These are phyloP conservation scores for Orthochromis indermauri DNA, from an alignment of 2,113 vertebrate species.

Conservation along the genomic window DNA sequence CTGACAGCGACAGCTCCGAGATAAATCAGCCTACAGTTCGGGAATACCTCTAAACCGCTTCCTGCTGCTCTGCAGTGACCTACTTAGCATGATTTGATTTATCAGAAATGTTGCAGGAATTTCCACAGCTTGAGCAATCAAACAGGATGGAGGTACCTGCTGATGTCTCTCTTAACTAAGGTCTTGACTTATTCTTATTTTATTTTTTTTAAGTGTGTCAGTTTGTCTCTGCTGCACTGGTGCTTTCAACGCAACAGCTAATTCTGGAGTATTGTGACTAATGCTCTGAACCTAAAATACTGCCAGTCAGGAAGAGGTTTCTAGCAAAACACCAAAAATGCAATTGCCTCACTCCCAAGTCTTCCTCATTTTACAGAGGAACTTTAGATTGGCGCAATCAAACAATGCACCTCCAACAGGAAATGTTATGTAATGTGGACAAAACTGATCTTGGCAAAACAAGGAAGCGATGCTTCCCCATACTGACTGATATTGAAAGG, in stretches of 20 bases:
- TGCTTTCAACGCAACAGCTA: neutral
- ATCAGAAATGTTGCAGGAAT: constrained; percentile 1
- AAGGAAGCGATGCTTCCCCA: constrained; percentile 22
- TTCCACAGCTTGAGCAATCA: constrained; percentile 17
- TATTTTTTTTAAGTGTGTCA: neutral
- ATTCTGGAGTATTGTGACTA: neutral
- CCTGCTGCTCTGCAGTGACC: constrained; percentile 28
- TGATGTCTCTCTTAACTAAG: neutral
- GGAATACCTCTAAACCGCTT: constrained; percentile 21
- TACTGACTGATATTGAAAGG: constrained; percentile 5
- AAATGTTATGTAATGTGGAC: constrained; percentile 1
- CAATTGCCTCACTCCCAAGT: neutral
- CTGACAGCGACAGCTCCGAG: neutral
- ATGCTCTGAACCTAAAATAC: neutral
- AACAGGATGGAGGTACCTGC: neutral
- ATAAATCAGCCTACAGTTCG: neutral
- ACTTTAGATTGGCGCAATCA: neutral
- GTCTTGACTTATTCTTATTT: neutral
- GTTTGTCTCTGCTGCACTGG: neutral
- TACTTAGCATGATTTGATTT: constrained; percentile 25
- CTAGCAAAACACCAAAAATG: neutral
- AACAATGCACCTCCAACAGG: constrained; percentile 7
- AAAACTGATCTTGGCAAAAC: neutral
- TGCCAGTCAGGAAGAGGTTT: neutral
- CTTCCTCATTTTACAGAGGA: constrained; percentile 22